These are phyloP conservation scores for Drosophila putrida DNA, from an alignment of 2,888 invertebrate genomes.

Conservation along the genomic window DNA sequence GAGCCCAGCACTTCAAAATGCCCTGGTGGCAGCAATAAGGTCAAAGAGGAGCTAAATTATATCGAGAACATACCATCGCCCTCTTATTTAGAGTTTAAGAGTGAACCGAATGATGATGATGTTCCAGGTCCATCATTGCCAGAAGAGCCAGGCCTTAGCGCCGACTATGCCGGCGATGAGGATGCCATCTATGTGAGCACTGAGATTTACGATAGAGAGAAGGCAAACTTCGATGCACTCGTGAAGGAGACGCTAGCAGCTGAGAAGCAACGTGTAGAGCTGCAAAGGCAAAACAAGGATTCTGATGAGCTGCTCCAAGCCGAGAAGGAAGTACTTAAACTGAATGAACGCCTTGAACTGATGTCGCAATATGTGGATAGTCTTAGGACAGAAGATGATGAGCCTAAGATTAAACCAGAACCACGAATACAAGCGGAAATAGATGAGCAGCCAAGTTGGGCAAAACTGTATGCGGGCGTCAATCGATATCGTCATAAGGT, in stretches of 20 bases:
- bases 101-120: background rate
- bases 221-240: slow-evolving; percentile 15
- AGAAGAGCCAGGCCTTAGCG: background rate
- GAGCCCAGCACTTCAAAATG: background rate
- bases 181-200: slow-evolving; percentile 21
- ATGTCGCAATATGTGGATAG: slow-evolving; percentile 16
- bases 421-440: background rate
- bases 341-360: slow-evolving; percentile 9
- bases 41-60: background rate
- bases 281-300: background rate
- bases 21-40: background rate
- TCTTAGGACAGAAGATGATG: background rate
- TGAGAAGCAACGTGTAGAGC: background rate
- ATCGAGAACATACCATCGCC: background rate
- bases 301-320: background rate
- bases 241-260: slow-evolving; percentile 13
- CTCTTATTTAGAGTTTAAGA: background rate
- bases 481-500: slow-evolving; percentile 36
- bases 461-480: slow-evolving; percentile 22
- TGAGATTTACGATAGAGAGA: slow-evolving; percentile 14
- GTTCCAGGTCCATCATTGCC: background rate
- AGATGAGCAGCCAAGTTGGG: slow-evolving; percentile 13
- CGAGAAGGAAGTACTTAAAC: background rate
- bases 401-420: background rate
- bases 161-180: slow-evolving; percentile 19